A percentile compares a stretch with the other conserved stretches of the same genome.
Evolutionary conservation across 2,797 vertebrate genomes (phyloP).

Genomic region (Pristis pectinata): DNA sequence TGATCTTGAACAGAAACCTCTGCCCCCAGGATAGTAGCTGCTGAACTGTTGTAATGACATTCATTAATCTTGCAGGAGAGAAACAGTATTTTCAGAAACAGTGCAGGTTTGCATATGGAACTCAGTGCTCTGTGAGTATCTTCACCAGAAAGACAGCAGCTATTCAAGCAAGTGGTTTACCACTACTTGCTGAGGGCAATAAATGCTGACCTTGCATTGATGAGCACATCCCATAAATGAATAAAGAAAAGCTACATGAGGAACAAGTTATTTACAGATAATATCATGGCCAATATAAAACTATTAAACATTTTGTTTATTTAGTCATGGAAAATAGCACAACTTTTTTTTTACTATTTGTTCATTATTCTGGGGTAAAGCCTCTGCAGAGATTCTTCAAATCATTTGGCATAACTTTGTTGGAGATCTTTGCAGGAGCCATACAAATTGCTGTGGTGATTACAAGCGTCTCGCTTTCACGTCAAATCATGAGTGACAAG

Average conservation of each 20-base stretch:
- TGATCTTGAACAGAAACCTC: not conserved
- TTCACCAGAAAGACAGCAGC: too few species aligned
- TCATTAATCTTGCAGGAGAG: not conserved
- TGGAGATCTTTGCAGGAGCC: not conserved
- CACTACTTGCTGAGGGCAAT: too few species aligned
- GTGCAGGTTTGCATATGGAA: not conserved
- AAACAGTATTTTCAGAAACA: not conserved
- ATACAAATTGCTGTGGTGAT: not conserved
- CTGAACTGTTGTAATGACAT: not conserved
- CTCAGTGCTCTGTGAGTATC: too few species aligned
- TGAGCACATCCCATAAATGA: too few species aligned
- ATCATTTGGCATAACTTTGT: not conserved
- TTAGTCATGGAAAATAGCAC: not conserved
- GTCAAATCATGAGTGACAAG: slow-evolving; percentile 10
- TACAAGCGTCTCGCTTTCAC: not conserved
- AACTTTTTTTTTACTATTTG: not conserved
- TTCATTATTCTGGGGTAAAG: not conserved
- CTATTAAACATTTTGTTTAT: too few species aligned
- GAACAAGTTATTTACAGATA: not conserved
- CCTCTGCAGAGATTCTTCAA: not conserved
- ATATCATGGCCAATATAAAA: too few species aligned
- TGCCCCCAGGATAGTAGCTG: not conserved
- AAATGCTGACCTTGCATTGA: too few species aligned
- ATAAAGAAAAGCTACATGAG: too few species aligned
- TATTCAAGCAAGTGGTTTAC: too few species aligned